phyloP scores from a whole-genome alignment of 2,888 invertebrate genomes.

The Eucera pruinosa region DNA sequence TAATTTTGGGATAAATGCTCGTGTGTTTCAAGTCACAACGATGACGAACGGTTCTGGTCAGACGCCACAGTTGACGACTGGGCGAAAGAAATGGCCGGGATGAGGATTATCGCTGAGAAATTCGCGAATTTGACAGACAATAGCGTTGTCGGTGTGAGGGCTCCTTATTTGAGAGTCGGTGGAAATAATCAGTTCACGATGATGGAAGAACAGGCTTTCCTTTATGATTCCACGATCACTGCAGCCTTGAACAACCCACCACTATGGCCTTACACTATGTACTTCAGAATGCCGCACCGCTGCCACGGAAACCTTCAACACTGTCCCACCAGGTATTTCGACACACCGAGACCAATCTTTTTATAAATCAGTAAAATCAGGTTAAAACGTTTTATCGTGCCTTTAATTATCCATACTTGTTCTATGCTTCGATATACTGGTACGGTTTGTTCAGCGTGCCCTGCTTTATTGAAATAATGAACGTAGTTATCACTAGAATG shows the following conservation, averaged over 20 bases:
- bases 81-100: constrained; percentile 98
- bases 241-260: constrained; percentile 96
- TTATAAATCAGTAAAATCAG: neutral
- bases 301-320: constrained; percentile 97
- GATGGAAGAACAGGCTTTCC: constrained; percentile 98
- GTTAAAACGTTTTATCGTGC: neutral
- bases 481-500: too few species aligned
- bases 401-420: too few species aligned
- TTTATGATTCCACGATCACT: constrained; percentile 97
- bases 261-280: constrained; percentile 99
- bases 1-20: neutral
- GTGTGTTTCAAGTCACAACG: constrained; percentile 90
- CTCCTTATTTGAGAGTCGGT: constrained; percentile 95
- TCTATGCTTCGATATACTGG: too few species aligned
- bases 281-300: constrained; percentile 97
- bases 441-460: too few species aligned
- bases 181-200: constrained; percentile 98
- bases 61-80: constrained; percentile 96
- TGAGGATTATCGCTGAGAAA: constrained; percentile 95
- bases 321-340: constrained; percentile 91
- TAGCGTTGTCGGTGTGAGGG: constrained; percentile 95
- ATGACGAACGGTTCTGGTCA: constrained; percentile 96
- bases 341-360: too few species aligned
- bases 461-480: neutral
- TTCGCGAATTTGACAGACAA: constrained; percentile 95